Base-by-base conservation (phyloP, 2,888 invertebrate genomes). In the Hermaeophaga mercurialis region DNA sequence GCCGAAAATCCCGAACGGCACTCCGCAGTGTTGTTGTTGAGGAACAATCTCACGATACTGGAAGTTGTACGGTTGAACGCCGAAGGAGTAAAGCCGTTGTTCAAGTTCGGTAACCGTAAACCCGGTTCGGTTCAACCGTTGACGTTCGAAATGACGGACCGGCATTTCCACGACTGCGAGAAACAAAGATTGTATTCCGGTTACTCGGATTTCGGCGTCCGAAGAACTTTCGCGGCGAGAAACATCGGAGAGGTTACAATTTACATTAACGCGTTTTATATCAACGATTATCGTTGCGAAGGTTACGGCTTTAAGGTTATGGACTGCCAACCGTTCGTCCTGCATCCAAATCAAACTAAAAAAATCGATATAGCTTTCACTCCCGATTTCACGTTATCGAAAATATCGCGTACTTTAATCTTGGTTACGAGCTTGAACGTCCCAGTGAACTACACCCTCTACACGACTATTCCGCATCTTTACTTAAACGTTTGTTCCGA, bases 231-330 rank as follows among this genome's bases (percentile, higher is more conserved):
- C 76, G 85, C 86, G 7, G 90, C 91, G 15, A 84, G 89, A 66
- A 98, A 98, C 80, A 89, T 90, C n/a, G 97, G 97, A 1, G 90
- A 90, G 72, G 83, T 96, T 64, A 85, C 90, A n/a, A 86, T 97
- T 69, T 83, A 84, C 64, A 84, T 95, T 61, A 81, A 83, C 62
- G 83, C 84, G 48, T 84, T 88, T 68, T 79, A 79, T 56, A 86
- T 92, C 61, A 87, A 86, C 69, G 84, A 84, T 63, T 78, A 84
- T 60, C 75, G 78, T 1, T 91, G 93, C 73, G 87, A 89, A 76
- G 90, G 91, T 6, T 89, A 88, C 68, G 92, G 92, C 12, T 93
- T 91, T 72, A 84, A 65, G 55, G 84, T 92, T 28, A 78, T 89
- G 48, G 87, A 91, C 70, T 93, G 93, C 71, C 80, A 80, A 24